Evolutionary conservation across 2,113 vertebrate species (phyloP).

Genomic region (Eulemur macaco): DNA sequence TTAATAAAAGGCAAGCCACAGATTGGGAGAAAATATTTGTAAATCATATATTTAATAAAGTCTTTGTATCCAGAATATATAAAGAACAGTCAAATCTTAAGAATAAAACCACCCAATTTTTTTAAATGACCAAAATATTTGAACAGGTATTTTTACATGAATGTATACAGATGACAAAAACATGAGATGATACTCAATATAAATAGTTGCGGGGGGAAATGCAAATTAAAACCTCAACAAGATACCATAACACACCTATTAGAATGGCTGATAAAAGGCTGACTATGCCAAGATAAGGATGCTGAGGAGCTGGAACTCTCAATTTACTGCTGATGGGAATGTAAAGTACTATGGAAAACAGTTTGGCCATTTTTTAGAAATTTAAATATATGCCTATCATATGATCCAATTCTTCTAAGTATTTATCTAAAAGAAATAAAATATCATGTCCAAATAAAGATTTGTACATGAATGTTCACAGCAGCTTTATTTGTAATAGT

Average conservation of each 20-base stretch:
- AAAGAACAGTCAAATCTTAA: constrained; percentile 7
- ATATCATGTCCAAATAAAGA: background rate
- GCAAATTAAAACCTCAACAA: background rate
- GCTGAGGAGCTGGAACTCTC: background rate
- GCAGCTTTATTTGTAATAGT: background rate
- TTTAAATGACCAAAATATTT: background rate
- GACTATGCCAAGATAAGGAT: background rate
- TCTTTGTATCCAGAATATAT: background rate
- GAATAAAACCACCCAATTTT: background rate
- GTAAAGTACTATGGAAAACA: background rate
- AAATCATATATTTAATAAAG: background rate
- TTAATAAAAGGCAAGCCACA: background rate
- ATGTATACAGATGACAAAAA: background rate
- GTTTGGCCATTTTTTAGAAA: background rate
- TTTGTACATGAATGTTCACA: background rate
- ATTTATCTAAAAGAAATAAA: background rate
- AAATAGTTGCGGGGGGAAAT: background rate
- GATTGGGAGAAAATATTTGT: constrained; percentile 10
- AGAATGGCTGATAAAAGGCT: background rate
- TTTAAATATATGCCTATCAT: background rate
- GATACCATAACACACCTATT: background rate
- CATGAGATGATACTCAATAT: background rate
- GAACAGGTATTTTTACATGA: background rate
- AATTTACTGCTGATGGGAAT: too few relatives aligned
- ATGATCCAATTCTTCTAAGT: background rate